Base-by-base conservation (phyloP, 1,140 invertebrate genomes). In the Drosophila hydei region DNA sequence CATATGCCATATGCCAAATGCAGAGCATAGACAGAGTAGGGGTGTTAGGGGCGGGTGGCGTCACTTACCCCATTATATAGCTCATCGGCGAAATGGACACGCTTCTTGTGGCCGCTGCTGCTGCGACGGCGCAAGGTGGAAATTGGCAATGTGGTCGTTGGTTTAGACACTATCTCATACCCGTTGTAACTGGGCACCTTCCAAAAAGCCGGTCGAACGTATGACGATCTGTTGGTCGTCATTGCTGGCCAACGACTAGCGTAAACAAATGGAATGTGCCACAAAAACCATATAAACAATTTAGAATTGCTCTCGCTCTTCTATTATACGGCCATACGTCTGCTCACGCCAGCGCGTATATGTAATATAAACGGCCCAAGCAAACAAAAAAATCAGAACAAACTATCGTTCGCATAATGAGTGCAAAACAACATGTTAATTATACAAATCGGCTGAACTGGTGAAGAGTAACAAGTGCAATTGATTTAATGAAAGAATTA, bases 181-280 rank as follows among this genome's bases (percentile, higher is more conserved):
- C 91, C 84, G 62, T 42, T 16, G 38, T 92, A 92, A 69, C 93
- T 91, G 9, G 93, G 93, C 58, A 93, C 90, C 63, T 93, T 92
- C 94, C 94, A 94, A 90, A 94, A 94, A 42, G 94, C 92, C 60
- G 94, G 94, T 75, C 94, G 92, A 81, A 93, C 92, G 83, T 93
- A 94, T 91, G 93, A 77, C 68, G 83, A 83, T 88, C 79, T 83
- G 83, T 72, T 78, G 78, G 81, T 87, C 81, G 81, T 87, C 81
- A 87, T 87, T 81, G 84, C 83, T 87, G 75, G 69, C 68, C 75
- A 83, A 60, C 72, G 83, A 88, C 83, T 80, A 87, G 77, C 72
- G 78, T 87, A 87, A 87, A 87, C 83, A 87, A 88, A 72, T 77
- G 67, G 76, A 80, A 85, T 55, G 58, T 67, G 74, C 64, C 40